Conservation (phyloP, 1,140 invertebrate species). For the Schlechtendalia chinensis region DNA sequence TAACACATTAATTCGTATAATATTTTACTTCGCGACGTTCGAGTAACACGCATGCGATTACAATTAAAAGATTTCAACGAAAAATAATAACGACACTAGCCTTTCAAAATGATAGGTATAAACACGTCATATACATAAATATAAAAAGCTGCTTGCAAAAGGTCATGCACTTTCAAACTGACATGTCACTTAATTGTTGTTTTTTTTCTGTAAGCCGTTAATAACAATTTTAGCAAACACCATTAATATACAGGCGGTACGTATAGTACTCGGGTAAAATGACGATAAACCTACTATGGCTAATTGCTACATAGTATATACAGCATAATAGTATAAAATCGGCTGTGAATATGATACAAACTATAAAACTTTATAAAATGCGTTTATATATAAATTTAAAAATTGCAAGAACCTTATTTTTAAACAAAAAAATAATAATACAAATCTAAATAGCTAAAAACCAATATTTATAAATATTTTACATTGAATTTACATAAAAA, state of each 20-base stretch:
- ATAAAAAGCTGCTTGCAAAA: background rate
- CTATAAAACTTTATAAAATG: too few species aligned
- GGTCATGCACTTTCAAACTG: conserved; percentile 2
- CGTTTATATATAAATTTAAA: background rate
- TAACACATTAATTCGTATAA: background rate
- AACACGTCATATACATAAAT: background rate
- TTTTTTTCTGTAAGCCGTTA: background rate
- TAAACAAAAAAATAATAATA: too few species aligned
- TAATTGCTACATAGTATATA: too few species aligned
- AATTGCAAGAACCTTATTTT: too few species aligned
- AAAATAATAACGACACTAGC: background rate
- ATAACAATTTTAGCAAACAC: background rate
- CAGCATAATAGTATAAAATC: background rate
- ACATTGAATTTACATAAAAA: too few species aligned
- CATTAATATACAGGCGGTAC: background rate
- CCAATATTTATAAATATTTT: too few species aligned
- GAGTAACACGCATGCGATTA: background rate
- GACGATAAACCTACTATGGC: too few species aligned
- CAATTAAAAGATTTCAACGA: background rate
- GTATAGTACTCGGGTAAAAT: too few species aligned
- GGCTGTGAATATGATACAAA: background rate
- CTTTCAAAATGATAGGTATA: background rate
- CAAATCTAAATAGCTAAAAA: too few species aligned
- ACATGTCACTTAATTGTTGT: conserved; percentile 1
- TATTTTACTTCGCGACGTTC: background rate